Evolutionary conservation across 2,888 invertebrate genomes (phyloP).

Genomic region (Arrhopalites spinosus): DNA sequence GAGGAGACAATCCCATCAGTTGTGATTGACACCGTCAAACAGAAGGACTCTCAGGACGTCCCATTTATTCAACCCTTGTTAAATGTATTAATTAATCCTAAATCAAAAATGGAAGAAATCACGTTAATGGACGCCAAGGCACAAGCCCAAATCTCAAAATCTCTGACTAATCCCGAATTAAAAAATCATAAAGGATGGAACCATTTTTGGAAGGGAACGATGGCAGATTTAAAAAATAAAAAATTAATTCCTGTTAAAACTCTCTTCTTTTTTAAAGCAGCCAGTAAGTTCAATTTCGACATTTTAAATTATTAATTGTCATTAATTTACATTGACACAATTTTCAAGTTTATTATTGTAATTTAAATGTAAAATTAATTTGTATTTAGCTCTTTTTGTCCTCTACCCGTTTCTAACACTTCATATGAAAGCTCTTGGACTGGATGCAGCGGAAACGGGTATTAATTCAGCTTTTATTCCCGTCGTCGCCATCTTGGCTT

Average conservation of each 20-base stretch:
- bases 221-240: conserved; percentile 69
- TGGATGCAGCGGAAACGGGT: conserved; percentile 78
- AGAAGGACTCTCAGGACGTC: no score
- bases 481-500: conserved; percentile 76
- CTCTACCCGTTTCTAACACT: conserved; percentile 79
- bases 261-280: conserved; percentile 77
- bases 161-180: neutral
- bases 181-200: neutral
- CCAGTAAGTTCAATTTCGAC: conserved; percentile 69
- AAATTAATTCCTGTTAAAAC: conserved; percentile 75
- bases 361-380: no score
- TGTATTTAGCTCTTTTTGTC: conserved; percentile 69
- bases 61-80: no score
- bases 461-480: conserved; percentile 78
- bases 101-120: neutral
- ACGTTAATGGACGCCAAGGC: neutral
- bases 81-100: no score
- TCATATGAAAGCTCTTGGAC: conserved; percentile 78
- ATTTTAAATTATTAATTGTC: no score
- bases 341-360: no score
- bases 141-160: neutral
- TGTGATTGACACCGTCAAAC: neutral
- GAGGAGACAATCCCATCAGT: no score
- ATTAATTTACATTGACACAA: no score
- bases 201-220: neutral